These are phyloP conservation scores for Sebastes fasciatus DNA, from an alignment of 2,113 vertebrate species.

Conservation along the genomic window DNA sequence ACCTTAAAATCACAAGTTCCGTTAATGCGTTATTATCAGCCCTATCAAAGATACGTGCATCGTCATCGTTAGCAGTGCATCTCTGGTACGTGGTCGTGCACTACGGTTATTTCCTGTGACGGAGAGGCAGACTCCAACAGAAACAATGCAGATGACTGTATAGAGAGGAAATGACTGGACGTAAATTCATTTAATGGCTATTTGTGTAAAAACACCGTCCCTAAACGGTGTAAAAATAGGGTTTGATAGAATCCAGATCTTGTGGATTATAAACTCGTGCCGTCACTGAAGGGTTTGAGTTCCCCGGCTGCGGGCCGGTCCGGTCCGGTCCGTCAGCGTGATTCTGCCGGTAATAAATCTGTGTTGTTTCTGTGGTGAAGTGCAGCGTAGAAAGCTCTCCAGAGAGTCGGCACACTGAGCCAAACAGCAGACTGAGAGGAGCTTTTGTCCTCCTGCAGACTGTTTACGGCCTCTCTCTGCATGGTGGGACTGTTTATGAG, in stretches of 20 bases:
- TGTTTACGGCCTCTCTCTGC: constrained; percentile 54
- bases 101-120: not conserved
- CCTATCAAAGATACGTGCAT: too few relatives aligned
- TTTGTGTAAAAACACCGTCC: not conserved
- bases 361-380: constrained; percentile 37
- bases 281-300: not conserved
- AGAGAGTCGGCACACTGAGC: constrained; percentile 1
- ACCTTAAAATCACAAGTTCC: too few relatives aligned
- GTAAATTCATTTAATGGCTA: not conserved
- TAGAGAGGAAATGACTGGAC: not conserved
- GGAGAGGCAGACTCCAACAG: not conserved
- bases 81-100: too few relatives aligned
- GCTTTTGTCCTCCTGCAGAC: constrained; percentile 50
- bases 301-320: not conserved
- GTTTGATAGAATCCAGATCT: not conserved
- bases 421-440: constrained; percentile 28
- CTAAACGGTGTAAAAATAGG: not conserved
- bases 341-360: constrained; percentile 19
- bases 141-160: not conserved
- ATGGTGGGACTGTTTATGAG: constrained; percentile 55
- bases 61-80: too few relatives aligned
- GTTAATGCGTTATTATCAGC: too few relatives aligned
- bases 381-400: constrained; percentile 34
- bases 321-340: not conserved
- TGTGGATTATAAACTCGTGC: not conserved